Base-by-base conservation (phyloP, 2,888 invertebrate species). In the Rhingia rostrata region DNA sequence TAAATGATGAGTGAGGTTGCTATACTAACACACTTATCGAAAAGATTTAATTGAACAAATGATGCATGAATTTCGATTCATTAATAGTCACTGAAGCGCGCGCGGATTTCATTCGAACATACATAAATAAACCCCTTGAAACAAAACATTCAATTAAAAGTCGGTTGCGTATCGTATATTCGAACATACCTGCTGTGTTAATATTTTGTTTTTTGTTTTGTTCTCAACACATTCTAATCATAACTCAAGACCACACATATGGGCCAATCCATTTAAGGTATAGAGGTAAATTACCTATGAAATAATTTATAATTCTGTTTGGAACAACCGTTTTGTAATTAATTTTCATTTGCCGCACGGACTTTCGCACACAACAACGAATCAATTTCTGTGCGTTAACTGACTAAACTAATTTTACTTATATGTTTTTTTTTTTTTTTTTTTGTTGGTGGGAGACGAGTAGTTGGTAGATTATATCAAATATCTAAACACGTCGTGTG, bases 351-450 rank as follows among this genome's bases (percentile, higher is more conserved):
- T 69, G 61, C 69, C 63, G 69, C 74, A 75, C 61, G 51, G 12
- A 69, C 53, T 54, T 67, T 35, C 43, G 63, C 69, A 74, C 69
- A 70, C 67, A 69, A 70, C 67, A 69, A 69, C 80, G 70, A 60
- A 39, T 64, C 51, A 64, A 74, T 56, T 67, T 74, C 74, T 63
- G 80, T 80, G 63, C 80, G 51, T 74, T 74, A 74, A 69, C 67
- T 81, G 63, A 81, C 69, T 75, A 66, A 58, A 74, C 54, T 61
- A 80, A 69, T 70, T 63, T 74, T 53, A 70, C 22, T 22, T 22
- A 22, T 22, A 22, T 22, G 2, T 81, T 63, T 67, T 80, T 74
- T 81, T 61, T 67, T 67, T 74, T 22, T 2, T 81, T 63, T 67
- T 80, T 74, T 81, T 61, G 74, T 67, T 74, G 43, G 80, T 81